Percentiles rank a stretch among this genome's conserved stretches.
phyloP scores from a whole-genome alignment of 2,113 vertebrate species.

The Cyanocitta stelleri region DNA sequence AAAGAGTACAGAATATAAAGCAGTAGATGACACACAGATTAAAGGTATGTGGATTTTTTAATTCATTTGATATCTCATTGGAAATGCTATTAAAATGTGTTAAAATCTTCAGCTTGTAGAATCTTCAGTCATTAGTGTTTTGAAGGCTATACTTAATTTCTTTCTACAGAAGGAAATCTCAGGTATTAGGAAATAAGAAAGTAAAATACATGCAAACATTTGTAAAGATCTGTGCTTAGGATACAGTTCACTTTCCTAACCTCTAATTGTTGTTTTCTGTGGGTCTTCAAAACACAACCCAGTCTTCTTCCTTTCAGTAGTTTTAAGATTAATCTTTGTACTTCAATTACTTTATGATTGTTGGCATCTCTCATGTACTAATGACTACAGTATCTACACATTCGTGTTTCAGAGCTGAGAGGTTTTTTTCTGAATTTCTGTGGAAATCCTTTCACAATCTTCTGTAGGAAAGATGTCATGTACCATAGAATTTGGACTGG shows the following conservation, averaged over 20 bases:
- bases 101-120: neutral
- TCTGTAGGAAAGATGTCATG: neutral
- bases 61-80: neutral
- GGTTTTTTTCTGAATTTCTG: neutral
- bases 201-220: neutral
- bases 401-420: neutral
- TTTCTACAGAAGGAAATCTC: neutral
- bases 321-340: neutral
- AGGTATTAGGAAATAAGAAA: neutral
- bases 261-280: neutral
- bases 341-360: neutral
- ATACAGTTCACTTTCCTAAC: neutral
- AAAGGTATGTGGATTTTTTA: slow-evolving; percentile 76
- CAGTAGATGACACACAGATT: slow-evolving; percentile 86
- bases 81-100: neutral
- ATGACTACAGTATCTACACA: neutral
- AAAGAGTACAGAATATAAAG: slow-evolving; percentile 97
- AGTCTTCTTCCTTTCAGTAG: neutral
- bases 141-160: neutral
- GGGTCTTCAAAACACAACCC: neutral
- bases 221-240: neutral
- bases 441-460: neutral
- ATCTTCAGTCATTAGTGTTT: neutral
- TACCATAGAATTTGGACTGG: neutral
- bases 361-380: neutral